Evolutionary conservation across 2,888 invertebrate genomes (phyloP).

Genomic region (Ptychoptera contaminata): DNA sequence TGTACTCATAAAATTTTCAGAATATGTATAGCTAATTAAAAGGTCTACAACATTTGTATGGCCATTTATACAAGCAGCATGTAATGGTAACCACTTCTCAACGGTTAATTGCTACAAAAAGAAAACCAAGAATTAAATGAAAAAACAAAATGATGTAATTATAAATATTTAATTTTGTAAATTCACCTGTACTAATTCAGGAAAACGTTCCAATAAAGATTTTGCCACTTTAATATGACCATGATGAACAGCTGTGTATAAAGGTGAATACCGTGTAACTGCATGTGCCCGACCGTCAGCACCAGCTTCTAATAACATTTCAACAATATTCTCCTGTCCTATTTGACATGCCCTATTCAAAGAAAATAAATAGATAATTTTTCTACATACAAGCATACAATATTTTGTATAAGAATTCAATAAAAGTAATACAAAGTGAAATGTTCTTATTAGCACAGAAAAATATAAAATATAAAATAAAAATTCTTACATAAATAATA

Average conservation of each 20-base stretch:
- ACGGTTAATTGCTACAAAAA: constrained; percentile 59
- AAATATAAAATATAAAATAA: constrained; percentile 1
- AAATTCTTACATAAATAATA: constrained; percentile 65
- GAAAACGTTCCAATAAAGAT: constrained; percentile 62
- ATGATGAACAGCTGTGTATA: constrained; percentile 80
- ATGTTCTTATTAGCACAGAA: neutral
- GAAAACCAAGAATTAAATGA: neutral
- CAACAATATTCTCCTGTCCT: constrained; percentile 64
- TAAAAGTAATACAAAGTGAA: neutral
- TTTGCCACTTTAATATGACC: constrained; percentile 66
- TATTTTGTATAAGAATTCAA: constrained; percentile 2
- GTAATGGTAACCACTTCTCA: constrained; percentile 82
- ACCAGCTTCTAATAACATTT: constrained; percentile 59
- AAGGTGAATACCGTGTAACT: constrained; percentile 79
- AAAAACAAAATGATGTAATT: neutral
- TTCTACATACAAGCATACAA: neutral
- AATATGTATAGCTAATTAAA: constrained; percentile 69
- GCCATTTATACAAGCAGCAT: constrained; percentile 83
- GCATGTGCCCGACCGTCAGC: constrained; percentile 83
- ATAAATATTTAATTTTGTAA: too few species aligned
- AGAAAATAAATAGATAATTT: neutral
- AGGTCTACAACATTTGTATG: constrained; percentile 62
- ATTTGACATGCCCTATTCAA: constrained; percentile 63
- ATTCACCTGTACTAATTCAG: constrained; percentile 58
- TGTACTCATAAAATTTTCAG: constrained; percentile 46